These are phyloP conservation scores for Cephus sareptanus DNA, from an alignment of 2,888 invertebrate genomes.

Conservation along the genomic window DNA sequence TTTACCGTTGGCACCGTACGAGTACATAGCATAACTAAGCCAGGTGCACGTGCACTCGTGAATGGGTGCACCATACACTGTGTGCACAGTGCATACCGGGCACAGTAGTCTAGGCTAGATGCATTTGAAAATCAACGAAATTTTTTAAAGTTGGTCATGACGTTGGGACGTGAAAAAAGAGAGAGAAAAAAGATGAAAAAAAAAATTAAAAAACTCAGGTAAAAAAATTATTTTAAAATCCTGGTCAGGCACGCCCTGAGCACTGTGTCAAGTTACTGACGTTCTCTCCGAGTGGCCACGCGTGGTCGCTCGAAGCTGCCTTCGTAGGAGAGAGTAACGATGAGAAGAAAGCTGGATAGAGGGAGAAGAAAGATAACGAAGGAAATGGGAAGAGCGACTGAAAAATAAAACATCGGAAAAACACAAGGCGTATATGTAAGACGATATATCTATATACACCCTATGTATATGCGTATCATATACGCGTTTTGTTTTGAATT, in stretches of 20 bases:
- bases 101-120: background rate
- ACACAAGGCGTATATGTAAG: background rate
- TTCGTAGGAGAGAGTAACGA: background rate
- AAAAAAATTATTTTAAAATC: background rate
- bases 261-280: background rate
- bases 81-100: background rate
- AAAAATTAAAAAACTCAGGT: background rate
- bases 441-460: background rate
- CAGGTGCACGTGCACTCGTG: background rate
- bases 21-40: background rate
- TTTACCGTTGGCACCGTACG: background rate
- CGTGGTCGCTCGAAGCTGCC: background rate
- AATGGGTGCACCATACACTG: background rate
- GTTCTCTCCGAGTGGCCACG: background rate
- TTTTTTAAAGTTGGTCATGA: background rate
- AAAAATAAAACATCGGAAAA: background rate
- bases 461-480: background rate
- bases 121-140: background rate
- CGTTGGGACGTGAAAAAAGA: background rate
- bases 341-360: background rate
- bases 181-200: background rate
- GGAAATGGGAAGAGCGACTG: background rate
- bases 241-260: background rate
- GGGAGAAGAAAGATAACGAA: background rate
- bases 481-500: background rate